Evolutionary conservation across 2,113 vertebrate species (phyloP).

Genomic region (Nesoenas mayeri): DNA sequence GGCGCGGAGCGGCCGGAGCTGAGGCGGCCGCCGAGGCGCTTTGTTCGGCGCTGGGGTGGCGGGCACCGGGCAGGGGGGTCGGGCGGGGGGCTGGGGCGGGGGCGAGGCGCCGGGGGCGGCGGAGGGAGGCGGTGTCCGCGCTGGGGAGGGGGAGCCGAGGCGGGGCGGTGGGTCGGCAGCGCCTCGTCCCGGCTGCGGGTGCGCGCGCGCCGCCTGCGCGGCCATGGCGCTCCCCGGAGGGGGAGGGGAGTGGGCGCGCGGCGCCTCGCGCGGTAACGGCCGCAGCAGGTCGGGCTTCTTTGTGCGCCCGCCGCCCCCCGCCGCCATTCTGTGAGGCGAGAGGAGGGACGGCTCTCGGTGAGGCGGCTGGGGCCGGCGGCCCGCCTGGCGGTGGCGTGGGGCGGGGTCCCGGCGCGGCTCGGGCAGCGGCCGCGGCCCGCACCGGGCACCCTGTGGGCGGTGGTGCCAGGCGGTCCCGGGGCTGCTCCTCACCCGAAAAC

Average conservation of each 20-base stretch:
- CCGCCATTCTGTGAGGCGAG: no score
- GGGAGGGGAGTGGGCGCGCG: no score
- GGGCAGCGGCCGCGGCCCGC: not conserved
- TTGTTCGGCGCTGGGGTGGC: not conserved
- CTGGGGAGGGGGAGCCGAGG: no score
- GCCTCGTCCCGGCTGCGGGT: no score
- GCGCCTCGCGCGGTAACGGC: no score
- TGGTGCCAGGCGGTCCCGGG: not conserved
- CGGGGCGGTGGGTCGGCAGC: no score
- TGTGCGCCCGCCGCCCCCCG: not conserved
- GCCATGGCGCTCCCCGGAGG: no score
- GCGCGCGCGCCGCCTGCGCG: no score
- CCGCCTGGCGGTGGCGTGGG: not conserved
- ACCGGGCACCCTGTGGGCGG: not conserved
- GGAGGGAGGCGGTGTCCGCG: no score
- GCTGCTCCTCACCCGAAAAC: not conserved
- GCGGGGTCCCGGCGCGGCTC: not conserved
- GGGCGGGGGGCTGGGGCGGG: no score
- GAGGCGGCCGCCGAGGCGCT: not conserved
- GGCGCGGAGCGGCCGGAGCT: not conserved
- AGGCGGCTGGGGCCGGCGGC: not conserved
- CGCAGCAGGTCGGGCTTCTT: not conserved
- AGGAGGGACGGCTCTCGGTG: not conserved
- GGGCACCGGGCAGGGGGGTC: not conserved
- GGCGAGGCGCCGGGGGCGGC: no score